Percentiles rank a stretch among this genome's conserved stretches.
phyloP scores from a whole-genome alignment of 1,140 invertebrate species.

The Drosophila repleta region DNA sequence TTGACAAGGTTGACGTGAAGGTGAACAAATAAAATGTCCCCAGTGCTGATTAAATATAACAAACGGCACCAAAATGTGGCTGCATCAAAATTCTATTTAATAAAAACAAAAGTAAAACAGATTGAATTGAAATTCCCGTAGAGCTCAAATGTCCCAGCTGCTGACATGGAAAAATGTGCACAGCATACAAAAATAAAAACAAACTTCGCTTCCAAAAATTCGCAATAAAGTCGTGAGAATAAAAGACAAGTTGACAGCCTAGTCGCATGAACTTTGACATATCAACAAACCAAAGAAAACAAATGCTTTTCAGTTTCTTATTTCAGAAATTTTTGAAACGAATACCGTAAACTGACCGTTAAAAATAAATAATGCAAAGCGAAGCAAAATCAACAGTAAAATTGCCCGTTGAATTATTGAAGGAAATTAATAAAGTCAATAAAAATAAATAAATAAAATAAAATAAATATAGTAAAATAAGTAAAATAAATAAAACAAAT shows the following conservation, averaged over 20 bases:
- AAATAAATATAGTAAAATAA: too few relatives aligned
- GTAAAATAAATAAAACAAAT: too few relatives aligned
- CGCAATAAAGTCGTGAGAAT: slow-evolving; percentile 30
- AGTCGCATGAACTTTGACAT: slow-evolving; percentile 9
- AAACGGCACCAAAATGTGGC: slow-evolving; percentile 71
- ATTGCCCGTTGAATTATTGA: too few relatives aligned
- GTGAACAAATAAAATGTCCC: slow-evolving; percentile 44
- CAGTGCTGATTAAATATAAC: slow-evolving; percentile 68
- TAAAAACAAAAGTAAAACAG: slow-evolving; percentile 30
- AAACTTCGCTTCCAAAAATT: neutral
- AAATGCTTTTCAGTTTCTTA: neutral
- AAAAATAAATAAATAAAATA: too few relatives aligned
- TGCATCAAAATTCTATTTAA: slow-evolving; percentile 59
- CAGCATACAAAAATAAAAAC: neutral
- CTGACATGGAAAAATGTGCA: slow-evolving; percentile 59
- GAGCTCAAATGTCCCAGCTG: slow-evolving; percentile 51
- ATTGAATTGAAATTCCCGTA: neutral
- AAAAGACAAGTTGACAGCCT: slow-evolving; percentile 18
- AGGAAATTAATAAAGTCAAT: too few relatives aligned
- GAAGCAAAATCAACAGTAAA: too few relatives aligned
- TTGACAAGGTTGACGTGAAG: slow-evolving; percentile 31
- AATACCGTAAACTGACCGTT: too few relatives aligned
- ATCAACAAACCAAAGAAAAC: slow-evolving; percentile 11
- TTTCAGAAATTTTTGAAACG: neutral
- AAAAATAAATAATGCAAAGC: too few relatives aligned